Conservation (phyloP, 2,888 invertebrate genomes). For the Epiblema foenella region DNA sequence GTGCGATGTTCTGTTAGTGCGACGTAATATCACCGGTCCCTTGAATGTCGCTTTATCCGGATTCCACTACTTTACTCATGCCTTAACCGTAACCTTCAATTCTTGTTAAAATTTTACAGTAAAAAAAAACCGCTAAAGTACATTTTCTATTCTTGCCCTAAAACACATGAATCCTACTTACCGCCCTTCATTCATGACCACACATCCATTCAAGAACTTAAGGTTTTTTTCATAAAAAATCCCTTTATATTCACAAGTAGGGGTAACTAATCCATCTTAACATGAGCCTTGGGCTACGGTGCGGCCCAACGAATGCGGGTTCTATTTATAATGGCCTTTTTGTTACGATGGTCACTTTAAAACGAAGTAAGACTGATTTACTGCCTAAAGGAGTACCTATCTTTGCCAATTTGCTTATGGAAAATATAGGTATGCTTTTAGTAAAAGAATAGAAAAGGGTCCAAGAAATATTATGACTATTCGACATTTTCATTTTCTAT, state of each 20-base stretch:
- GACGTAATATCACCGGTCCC: too few species aligned
- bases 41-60: too few species aligned
- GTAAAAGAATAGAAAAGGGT: conserved; percentile 8
- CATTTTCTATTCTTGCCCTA: conserved; percentile 16
- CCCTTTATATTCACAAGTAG: conserved; percentile 54
- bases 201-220: conserved; percentile 64
- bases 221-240: conserved; percentile 56
- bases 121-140: background rate
- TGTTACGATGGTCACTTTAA: conserved; percentile 60
- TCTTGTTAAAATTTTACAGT: conserved; percentile 3
- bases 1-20: too few species aligned
- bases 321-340: conserved; percentile 53
- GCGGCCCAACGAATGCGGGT: conserved; percentile 30
- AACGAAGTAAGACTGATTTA: conserved; percentile 71
- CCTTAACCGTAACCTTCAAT: background rate
- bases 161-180: conserved; percentile 50
- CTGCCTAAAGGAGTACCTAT: conserved; percentile 59
- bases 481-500: background rate
- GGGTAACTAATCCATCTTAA: conserved; percentile 55
- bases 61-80: background rate
- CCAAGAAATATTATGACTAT: background rate
- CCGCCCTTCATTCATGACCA: conserved; percentile 64
- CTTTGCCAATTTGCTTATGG: conserved; percentile 41
- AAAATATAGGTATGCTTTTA: conserved; percentile 40
- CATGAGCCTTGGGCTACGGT: conserved; percentile 46